Evolutionary conservation across 2,113 vertebrate species (phyloP).

Genomic region (Helogale parvula): DNA sequence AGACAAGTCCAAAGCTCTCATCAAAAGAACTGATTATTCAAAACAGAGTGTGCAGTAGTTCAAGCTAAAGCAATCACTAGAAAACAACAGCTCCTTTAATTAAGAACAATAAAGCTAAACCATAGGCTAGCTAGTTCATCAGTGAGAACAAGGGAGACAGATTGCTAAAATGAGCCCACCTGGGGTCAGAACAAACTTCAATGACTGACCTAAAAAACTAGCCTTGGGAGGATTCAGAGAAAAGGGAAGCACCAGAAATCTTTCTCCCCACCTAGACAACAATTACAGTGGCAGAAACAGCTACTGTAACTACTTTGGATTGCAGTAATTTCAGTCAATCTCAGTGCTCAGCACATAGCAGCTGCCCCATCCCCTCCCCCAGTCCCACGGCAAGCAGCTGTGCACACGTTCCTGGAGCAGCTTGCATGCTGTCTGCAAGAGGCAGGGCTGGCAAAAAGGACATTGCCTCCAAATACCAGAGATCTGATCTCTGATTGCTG

Average conservation of each 20-base stretch:
- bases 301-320: not conserved
- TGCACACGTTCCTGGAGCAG: not conserved
- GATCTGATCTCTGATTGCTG: not conserved
- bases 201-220: not conserved
- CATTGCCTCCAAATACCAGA: not conserved
- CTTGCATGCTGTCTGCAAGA: not conserved
- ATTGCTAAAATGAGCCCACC: not conserved
- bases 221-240: not conserved
- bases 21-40: not conserved
- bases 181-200: not conserved
- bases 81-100: not conserved
- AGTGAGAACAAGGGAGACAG: not conserved
- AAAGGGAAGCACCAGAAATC: not conserved
- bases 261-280: not conserved
- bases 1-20: not conserved
- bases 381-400: not conserved
- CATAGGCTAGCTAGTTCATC: not conserved
- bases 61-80: not conserved
- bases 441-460: not conserved
- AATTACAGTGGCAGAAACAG: not conserved
- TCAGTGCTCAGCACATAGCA: not conserved
- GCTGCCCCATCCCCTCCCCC: too few species aligned
- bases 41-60: not conserved
- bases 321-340: not conserved
- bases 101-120: slow-evolving; percentile 18